Base-by-base conservation (phyloP, 2,888 invertebrate species). In the Schrankia costaestrigalis region DNA sequence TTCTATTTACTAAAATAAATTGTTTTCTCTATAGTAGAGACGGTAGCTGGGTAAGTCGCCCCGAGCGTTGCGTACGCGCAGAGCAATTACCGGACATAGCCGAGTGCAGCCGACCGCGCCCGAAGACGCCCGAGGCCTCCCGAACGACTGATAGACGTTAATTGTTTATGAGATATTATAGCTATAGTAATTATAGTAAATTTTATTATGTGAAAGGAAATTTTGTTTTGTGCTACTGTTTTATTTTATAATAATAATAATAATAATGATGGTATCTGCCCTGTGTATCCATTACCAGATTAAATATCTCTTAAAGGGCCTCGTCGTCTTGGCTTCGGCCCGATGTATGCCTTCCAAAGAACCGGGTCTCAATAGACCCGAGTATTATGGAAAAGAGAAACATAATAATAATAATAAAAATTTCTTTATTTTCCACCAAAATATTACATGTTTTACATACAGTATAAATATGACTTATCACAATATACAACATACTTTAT, bases 71-170 rank as follows among this genome's bases (percentile, higher is more conserved):
- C 61, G 68, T 58, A 36, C 43, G 64, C 65, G 64, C 63, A 58
- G 42, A 29, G 45, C 47, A 50, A 56, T 56, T 58, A 65, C 50
- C 40, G 34, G 30, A 9, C 11, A 26, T 23, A 14, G 46, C 52
- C 57, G 63, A 56, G 49, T 54, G 59, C 53, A 50, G 44, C 65
- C 68, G 65, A 66, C 51, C 49, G 58, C 52, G 53, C 53, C 68
- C 65, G 64, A 72, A 48, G 38, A 34, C 35, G 63, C 73, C 67
- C 56, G 60, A 60, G 63, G 70, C 61, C 24, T 28, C 28, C 26
- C 44, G 24, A 44, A 28, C n/a, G n/a, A n/a, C 49, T 78, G 80
- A 81, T 72, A 60, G 80, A 82, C 78, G 57, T 72, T 81, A 79
- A 82, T 80, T 76, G 76, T 77, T 65, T 58, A 49, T 40, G 63